Evolutionary conservation across 30 jellyfish, hydroid and myxozoan species (phyloP).

Genomic region (Aurelia aurita complex sp. Pacific): DNA sequence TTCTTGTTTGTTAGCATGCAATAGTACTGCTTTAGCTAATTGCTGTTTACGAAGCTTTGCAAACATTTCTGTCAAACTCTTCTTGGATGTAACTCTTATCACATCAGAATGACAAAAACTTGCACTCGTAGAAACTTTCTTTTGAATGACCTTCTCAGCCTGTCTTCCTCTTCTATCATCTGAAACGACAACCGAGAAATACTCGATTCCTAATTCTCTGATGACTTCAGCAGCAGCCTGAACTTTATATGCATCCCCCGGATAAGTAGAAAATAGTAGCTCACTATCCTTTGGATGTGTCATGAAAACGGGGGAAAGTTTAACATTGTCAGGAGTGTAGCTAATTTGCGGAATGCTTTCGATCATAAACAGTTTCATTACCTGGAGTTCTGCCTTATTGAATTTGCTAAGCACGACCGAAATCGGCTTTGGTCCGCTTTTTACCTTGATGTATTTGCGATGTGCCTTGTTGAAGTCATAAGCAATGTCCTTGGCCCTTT

Average conservation of each 20-base stretch:
- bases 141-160: conserved; percentile 36
- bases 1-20: conserved; percentile 45
- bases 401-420: conserved; percentile 71
- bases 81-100: not conserved
- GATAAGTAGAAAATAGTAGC: conserved; percentile 65
- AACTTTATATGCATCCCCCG: conserved; percentile 68
- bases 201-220: conserved; percentile 56
- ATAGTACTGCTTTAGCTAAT: conserved; percentile 70
- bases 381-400: conserved; percentile 29
- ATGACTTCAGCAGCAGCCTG: conserved; percentile 73
- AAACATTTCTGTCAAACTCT: conserved; percentile 31
- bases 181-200: conserved; percentile 65
- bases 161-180: conserved; percentile 60
- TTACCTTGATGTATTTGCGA: conserved; percentile 23
- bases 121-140: conserved; percentile 6
- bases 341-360: conserved; percentile 81
- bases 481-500: conserved; percentile 67
- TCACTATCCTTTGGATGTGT: not conserved
- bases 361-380: conserved; percentile 35
- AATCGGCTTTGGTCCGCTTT: conserved; percentile 56
- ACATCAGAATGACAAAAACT: conserved; percentile 31
- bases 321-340: conserved; percentile 60
- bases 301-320: conserved; percentile 1
- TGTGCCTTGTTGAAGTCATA: conserved; percentile 61
- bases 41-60: conserved; percentile 44